Evolutionary conservation across 2,888 invertebrate genomes (phyloP), one percentile per base, ranked within the genome.

Genomic region (Clunio marinus): DNA sequence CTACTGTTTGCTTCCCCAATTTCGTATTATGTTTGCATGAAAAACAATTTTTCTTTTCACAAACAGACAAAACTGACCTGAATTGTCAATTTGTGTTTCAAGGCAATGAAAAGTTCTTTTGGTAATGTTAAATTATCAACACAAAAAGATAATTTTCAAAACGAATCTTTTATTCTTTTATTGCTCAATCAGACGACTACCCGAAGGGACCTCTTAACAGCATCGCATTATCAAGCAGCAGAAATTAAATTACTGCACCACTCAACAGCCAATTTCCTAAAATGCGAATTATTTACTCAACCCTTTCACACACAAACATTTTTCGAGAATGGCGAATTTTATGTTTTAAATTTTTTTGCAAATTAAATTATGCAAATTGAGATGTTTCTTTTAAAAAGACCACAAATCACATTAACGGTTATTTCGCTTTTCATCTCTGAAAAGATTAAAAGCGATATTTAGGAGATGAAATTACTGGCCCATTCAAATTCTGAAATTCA

Each of bases 311-410:
- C 51, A 22, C 22, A 51, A 22, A n/a, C 15, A 10, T 41, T 41
- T n/a, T n/a, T 41, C 41, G 41, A n/a, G n/a, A n/a, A n/a, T n/a
- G n/a, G n/a, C n/a, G n/a, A n/a, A n/a, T n/a, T n/a, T n/a, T n/a
- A n/a, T n/a, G n/a, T n/a, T 4, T 8, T 3, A 41, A 51, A 51
- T 22, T 51, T 51, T 22, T 41, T 41, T 41, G 41, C 13, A 66
- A 66, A 66, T 66, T 46, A 25, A 55, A 66, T 66, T 66, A 66
- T 66, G 46, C 51, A 66, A 66, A 66, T 66, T 66, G 51, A 28
- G 46, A 55, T 66, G 32, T 46, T 65, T 65, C 46, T 45, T 45
- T 25, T 17, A n/a, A 13, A 25, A 15, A 45, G 46, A 51, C 66
- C 66, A 66, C 66, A 66, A 66, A 66, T 66, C 66, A 66, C 10